These are phyloP conservation scores for Dynastes grantii DNA, from an alignment of 2,888 invertebrate species.

Conservation along the genomic window DNA sequence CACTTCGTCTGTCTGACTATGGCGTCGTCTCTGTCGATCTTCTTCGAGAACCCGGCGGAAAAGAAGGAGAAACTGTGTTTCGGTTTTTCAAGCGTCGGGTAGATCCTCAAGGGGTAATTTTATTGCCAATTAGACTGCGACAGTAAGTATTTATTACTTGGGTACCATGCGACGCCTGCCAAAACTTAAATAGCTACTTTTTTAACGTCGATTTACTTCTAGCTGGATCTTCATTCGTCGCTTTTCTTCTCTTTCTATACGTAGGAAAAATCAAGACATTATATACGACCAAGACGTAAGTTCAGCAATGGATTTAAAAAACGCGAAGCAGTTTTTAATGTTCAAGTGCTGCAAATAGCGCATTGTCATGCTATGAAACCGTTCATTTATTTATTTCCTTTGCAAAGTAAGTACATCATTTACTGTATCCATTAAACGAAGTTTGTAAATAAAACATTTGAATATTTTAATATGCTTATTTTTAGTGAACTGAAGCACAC, in stretches of 20 bases:
- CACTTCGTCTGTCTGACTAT: not conserved
- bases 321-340: not conserved
- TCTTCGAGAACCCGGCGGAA: not conserved
- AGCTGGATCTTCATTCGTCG: not conserved
- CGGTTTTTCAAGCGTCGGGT: conserved; percentile 5
- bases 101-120: conserved; percentile 20
- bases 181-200: conserved; percentile 10
- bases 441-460: too few relatives aligned
- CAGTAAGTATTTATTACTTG: conserved; percentile 23
- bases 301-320: not conserved
- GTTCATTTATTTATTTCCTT: too few relatives aligned
- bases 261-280: not conserved
- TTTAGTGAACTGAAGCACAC: too few relatives aligned
- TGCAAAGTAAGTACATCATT: too few relatives aligned
- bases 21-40: not conserved
- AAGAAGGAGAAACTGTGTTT: conserved; percentile 7
- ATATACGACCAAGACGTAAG: not conserved
- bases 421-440: too few relatives aligned
- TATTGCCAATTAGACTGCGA: conserved; percentile 36
- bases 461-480: too few relatives aligned
- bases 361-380: not conserved
- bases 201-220: conserved; percentile 7
- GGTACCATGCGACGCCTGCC: conserved; percentile 6
- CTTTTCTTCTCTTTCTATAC: not conserved
- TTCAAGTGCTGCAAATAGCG: not conserved